Percentiles rank a stretch among this genome's conserved stretches.
Conservation (phyloP, 2,888 invertebrate species). For the Lasioglossum villosulum region DNA sequence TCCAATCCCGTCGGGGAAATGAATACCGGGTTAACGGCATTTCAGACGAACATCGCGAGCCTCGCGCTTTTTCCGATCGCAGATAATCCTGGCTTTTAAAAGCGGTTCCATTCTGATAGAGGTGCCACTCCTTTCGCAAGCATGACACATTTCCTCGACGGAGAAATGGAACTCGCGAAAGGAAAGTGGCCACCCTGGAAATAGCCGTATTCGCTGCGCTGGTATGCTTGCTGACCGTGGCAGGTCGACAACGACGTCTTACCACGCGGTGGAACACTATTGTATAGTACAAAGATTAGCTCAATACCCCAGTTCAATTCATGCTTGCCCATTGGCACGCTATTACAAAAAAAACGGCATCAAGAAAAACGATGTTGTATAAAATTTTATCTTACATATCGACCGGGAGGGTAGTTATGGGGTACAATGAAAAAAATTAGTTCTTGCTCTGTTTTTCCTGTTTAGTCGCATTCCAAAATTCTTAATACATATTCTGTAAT, state of each 20-base stretch:
- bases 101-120: not conserved
- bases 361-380: no score
- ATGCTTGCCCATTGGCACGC: not conserved
- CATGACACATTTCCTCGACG: conserved; percentile 48
- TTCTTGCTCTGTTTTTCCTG: no score
- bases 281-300: not conserved
- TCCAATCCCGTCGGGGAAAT: not conserved
- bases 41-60: not conserved
- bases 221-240: conserved; percentile 38
- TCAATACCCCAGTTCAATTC: not conserved
- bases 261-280: not conserved
- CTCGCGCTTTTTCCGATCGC: conserved; percentile 35
- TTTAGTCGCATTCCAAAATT: no score
- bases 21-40: conserved; percentile 23
- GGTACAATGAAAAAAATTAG: no score
- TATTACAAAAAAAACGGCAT: no score
- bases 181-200: conserved; percentile 43
- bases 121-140: conserved; percentile 39
- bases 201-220: conserved; percentile 35
- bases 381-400: no score
- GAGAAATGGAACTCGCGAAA: conserved; percentile 35
- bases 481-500: no score
- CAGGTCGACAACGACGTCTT: conserved; percentile 8
- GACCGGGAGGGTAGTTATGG: no score
- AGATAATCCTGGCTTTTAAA: conserved; percentile 46